A percentile compares a stretch with the other conserved stretches of the same genome.
phyloP scores from a whole-genome alignment of 2,888 invertebrate species.

The Argyra leucocephala region DNA sequence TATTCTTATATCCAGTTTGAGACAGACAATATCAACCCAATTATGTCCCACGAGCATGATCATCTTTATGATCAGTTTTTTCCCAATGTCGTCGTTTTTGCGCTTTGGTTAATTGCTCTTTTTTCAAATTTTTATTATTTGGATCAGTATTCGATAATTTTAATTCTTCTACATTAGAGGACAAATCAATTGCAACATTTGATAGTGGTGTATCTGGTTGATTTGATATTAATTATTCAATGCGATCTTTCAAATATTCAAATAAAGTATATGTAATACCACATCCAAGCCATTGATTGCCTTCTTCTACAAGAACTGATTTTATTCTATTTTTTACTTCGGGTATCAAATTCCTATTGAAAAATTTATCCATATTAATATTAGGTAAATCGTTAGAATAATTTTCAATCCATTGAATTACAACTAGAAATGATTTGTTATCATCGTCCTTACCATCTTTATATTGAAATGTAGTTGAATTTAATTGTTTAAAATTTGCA shows the following conservation, averaged over 20 bases:
- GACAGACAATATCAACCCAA: constrained; percentile 91
- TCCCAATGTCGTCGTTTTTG: constrained; percentile 87
- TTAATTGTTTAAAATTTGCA: constrained; percentile 69
- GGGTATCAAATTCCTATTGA: constrained; percentile 76
- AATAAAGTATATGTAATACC: constrained; percentile 93
- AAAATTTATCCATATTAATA: constrained; percentile 82
- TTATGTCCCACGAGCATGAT: constrained; percentile 82
- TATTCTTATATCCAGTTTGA: constrained; percentile 49
- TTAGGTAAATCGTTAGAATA: constrained; percentile 77
- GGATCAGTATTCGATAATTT: constrained; percentile 39
- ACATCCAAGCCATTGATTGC: constrained; percentile 73
- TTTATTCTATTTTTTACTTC: constrained; percentile 62
- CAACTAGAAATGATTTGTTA: constrained; percentile 72
- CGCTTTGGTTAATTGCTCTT: constrained; percentile 80
- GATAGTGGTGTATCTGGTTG: constrained; percentile 51
- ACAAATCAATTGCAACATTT: constrained; percentile 27
- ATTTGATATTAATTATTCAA: constrained; percentile 56
- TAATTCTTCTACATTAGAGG: constrained; percentile 32
- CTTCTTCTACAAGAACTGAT: constrained; percentile 55
- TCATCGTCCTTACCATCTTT: constrained; percentile 79
- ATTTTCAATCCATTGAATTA: constrained; percentile 74
- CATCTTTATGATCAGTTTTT: constrained; percentile 70
- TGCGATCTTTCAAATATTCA: constrained; percentile 79
- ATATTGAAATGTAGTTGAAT: constrained; percentile 74
- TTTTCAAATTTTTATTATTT: constrained; percentile 58